A percentile compares a stretch with the other conserved stretches of the same genome.
Evolutionary conservation across 30 jellyfish, hydroid and myxozoan species (phyloP).

Genomic region (Mastigias papua): DNA sequence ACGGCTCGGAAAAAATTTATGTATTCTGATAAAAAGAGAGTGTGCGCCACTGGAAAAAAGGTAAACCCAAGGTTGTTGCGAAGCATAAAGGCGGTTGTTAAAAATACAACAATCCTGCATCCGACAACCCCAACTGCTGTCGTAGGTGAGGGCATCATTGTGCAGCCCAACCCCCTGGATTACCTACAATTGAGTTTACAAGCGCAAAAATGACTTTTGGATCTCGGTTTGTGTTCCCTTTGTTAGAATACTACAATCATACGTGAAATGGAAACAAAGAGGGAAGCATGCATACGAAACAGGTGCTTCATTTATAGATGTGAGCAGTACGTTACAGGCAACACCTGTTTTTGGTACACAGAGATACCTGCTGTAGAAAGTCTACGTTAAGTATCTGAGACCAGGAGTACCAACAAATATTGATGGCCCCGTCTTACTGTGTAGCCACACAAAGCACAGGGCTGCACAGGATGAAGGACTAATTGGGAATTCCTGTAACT

Average conservation of each 20-base stretch:
- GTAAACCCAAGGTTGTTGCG: too few relatives aligned
- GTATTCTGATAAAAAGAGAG: neutral
- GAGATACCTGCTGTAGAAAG: neutral
- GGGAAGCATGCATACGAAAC: conserved; percentile 43
- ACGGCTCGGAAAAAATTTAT: neutral
- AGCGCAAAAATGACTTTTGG: conserved; percentile 48
- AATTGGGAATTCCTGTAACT: neutral
- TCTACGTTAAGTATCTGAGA: neutral
- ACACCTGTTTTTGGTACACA: conserved; percentile 30
- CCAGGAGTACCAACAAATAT: neutral
- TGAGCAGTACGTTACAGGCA: conserved; percentile 28
- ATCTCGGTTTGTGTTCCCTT: conserved; percentile 42
- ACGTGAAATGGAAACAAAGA: conserved; percentile 47
- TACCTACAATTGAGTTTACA: neutral
- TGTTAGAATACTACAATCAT: conserved; percentile 18
- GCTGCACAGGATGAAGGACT: neutral
- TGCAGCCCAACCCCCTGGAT: conserved; percentile 34
- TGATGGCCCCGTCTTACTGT: neutral
- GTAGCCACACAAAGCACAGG: neutral
- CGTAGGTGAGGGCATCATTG: neutral
- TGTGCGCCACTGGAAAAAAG: too few relatives aligned
- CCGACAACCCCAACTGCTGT: neutral
- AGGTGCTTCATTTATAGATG: conserved; percentile 43
- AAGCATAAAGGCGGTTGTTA: too few relatives aligned
- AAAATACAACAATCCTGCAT: too few relatives aligned